Percentiles rank a stretch among this genome's conserved stretches.
Evolutionary conservation across 92 coral and sea anemone species (phyloP).

Genomic region (Bergia puertoricense): DNA sequence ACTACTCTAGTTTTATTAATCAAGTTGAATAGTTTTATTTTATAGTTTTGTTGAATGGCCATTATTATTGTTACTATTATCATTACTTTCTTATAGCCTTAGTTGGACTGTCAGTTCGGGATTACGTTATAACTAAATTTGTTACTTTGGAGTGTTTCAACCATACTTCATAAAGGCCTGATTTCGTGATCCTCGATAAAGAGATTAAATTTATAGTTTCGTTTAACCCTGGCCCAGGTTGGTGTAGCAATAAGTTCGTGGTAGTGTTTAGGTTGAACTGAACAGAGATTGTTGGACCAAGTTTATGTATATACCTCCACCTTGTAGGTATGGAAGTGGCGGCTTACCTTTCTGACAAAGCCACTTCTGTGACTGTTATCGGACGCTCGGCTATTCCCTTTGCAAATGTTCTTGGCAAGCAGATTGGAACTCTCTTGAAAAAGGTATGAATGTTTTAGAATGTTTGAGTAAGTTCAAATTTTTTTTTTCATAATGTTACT

Average conservation of each 20-base stretch:
- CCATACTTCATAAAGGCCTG: too few relatives aligned
- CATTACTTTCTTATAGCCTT: too few relatives aligned
- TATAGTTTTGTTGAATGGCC: too few relatives aligned
- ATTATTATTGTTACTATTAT: too few relatives aligned
- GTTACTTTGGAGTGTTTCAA: too few relatives aligned
- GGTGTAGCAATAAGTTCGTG: background rate
- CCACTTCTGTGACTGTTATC: constrained; percentile 83
- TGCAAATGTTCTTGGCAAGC: constrained; percentile 79
- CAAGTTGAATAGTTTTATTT: too few relatives aligned
- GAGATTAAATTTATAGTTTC: too few relatives aligned
- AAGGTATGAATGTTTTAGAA: constrained; percentile 56
- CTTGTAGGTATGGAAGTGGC: constrained; percentile 87
- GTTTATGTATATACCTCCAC: background rate
- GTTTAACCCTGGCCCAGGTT: too few relatives aligned
- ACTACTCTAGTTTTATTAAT: too few relatives aligned
- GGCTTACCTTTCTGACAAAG: constrained; percentile 86
- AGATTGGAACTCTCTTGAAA: constrained; percentile 80
- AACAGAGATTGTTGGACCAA: background rate
- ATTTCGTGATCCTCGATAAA: too few relatives aligned
- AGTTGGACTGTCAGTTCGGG: too few relatives aligned
- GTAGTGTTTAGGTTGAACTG: background rate
- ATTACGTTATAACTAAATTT: too few relatives aligned
- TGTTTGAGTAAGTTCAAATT: background rate
- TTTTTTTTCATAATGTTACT: background rate
- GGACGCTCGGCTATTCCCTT: constrained; percentile 85